phyloP scores from a whole-genome alignment of 2,113 vertebrate genomes.

The Sclerurus mexicanus region DNA sequence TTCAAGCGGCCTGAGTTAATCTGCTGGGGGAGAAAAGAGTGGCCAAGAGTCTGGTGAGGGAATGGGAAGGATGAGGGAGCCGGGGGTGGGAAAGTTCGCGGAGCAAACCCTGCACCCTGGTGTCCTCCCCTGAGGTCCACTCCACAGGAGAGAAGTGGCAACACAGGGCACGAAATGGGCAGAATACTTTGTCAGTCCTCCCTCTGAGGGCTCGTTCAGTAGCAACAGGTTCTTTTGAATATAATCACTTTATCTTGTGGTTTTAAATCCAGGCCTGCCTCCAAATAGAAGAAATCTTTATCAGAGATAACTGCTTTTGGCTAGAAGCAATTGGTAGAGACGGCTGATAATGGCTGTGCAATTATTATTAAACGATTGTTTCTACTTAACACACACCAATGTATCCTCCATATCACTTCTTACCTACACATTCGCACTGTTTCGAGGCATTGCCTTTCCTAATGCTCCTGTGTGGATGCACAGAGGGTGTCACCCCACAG shows the following conservation, averaged over 20 bases:
- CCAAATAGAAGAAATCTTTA: background rate
- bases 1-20: accelerated
- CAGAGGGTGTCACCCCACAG: background rate
- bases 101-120: background rate
- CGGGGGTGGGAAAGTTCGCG: background rate
- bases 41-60: background rate
- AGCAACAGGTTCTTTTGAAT: background rate
- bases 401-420: accelerated
- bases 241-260: background rate
- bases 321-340: background rate
- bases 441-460: background rate
- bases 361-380: background rate
- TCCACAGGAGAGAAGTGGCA: background rate
- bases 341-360: background rate
- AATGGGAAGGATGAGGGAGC: background rate
- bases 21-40: background rate
- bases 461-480: accelerated
- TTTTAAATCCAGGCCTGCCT: background rate
- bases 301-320: background rate
- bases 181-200: background rate
- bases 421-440: accelerated
- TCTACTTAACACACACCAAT: background rate
- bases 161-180: background rate
- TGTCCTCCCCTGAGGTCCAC: background rate
- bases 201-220: background rate